phyloP scores from a whole-genome alignment of 2,113 vertebrate genomes.

The Sporophila hypoxantha region DNA sequence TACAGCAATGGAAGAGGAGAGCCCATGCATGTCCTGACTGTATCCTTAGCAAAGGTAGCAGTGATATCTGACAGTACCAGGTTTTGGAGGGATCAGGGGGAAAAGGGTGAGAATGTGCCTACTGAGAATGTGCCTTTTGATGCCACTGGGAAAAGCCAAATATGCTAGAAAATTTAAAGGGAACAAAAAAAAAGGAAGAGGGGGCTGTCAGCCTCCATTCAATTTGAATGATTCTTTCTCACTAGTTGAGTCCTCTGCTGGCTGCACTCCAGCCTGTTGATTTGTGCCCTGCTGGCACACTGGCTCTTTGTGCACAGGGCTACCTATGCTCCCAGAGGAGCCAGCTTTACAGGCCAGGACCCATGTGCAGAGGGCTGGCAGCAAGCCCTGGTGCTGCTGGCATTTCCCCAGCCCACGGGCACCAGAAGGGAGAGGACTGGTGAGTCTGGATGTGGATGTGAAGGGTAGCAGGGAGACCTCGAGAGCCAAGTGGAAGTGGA shows the following conservation, averaged over 20 bases:
- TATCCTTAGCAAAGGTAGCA: background rate
- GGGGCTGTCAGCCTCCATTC: accelerated
- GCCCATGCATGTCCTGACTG: accelerated
- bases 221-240: background rate
- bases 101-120: background rate
- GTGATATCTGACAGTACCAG: background rate
- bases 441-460: too few species aligned
- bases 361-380: background rate
- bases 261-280: background rate
- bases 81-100: background rate
- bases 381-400: background rate
- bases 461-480: background rate
- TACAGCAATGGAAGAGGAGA: background rate
- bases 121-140: background rate
- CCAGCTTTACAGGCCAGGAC: background rate
- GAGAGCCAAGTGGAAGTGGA: background rate
- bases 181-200: accelerated
- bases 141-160: background rate
- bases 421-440: accelerated
- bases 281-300: background rate
- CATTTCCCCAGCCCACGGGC: accelerated
- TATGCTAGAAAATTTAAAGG: background rate
- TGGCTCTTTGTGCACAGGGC: background rate
- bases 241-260: background rate
- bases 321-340: background rate